Conservation (phyloP, 2,888 invertebrate genomes). For the Rotaria macrura region DNA sequence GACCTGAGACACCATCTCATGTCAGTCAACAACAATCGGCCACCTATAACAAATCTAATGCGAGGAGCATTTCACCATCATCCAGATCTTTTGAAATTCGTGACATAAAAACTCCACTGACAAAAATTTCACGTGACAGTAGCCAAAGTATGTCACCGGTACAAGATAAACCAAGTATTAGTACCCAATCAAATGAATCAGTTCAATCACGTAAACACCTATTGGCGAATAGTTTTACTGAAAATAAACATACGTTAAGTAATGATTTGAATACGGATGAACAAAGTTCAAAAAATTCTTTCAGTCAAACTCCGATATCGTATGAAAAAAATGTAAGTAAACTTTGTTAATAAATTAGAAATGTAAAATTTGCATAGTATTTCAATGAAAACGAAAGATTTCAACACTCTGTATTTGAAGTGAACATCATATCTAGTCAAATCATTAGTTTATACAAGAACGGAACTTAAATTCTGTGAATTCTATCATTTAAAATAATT, state of each 20-base stretch:
- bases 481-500: no score
- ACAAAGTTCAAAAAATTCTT: background rate
- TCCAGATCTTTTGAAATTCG: background rate
- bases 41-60: background rate
- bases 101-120: background rate
- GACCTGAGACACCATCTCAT: background rate
- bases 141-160: background rate
- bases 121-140: background rate
- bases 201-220: background rate
- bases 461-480: no score
- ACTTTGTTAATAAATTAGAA: no score
- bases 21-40: background rate
- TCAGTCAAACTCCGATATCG: background rate
- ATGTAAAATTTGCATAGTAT: no score
- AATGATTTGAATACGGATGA: background rate
- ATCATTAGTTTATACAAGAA: no score
- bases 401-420: no score
- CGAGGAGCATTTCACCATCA: background rate
- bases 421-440: no score
- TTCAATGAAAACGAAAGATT: no score
- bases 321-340: background rate
- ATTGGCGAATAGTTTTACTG: background rate
- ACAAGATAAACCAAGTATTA: background rate
- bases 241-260: background rate
- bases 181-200: background rate